Percentiles rank a stretch among this genome's conserved stretches.
Conservation (phyloP, 2,797 vertebrate species). For the Enteromius trimaculatus region DNA sequence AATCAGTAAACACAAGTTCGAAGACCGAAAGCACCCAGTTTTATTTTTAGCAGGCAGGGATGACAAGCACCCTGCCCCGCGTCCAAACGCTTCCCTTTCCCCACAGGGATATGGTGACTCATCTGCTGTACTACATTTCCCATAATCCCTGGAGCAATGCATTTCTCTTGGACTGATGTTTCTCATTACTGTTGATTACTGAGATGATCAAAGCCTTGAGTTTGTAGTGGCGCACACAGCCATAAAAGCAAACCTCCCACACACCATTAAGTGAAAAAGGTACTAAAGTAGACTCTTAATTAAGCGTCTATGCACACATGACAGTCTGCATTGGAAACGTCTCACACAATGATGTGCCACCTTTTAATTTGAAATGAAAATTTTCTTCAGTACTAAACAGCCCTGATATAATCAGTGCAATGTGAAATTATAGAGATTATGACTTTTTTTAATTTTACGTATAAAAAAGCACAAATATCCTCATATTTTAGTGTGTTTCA, state of each 20-base stretch:
- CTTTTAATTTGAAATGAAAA: not conserved
- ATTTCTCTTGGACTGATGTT: slow-evolving; percentile 70
- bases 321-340: slow-evolving; percentile 1
- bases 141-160: slow-evolving; percentile 57
- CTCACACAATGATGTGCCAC: not conserved
- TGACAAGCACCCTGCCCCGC: slow-evolving; percentile 68
- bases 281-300: slow-evolving; percentile 44
- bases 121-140: slow-evolving; percentile 72
- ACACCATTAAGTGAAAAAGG: slow-evolving; percentile 48
- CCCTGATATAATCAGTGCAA: not conserved
- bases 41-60: slow-evolving; percentile 77
- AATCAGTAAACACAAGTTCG: slow-evolving; percentile 77
- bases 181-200: slow-evolving; percentile 73
- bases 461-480: not conserved
- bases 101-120: slow-evolving; percentile 71
- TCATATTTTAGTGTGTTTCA: not conserved
- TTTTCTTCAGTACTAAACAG: not conserved
- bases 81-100: slow-evolving; percentile 72
- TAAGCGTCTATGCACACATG: slow-evolving; percentile 1
- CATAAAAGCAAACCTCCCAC: slow-evolving; percentile 71
- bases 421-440: slow-evolving; percentile 2
- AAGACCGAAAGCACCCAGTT: slow-evolving; percentile 76
- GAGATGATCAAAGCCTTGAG: slow-evolving; percentile 74
- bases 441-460: slow-evolving; percentile 1
- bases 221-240: slow-evolving; percentile 62